Conservation (phyloP, 2,888 invertebrate genomes). For the Pyrochroa serraticornis region DNA sequence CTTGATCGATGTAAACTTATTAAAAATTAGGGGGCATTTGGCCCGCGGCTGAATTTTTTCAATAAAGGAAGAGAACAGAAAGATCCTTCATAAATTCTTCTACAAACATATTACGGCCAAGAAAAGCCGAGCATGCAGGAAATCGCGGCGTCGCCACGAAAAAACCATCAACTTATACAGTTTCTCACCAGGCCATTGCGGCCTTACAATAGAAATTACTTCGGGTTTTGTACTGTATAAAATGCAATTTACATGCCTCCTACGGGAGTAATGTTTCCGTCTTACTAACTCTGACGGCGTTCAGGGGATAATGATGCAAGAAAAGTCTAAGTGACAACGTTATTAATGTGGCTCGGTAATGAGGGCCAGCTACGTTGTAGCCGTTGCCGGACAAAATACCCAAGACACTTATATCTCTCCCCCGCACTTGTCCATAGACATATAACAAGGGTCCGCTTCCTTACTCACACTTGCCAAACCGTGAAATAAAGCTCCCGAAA, state of each 20-base stretch:
- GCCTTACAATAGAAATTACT: constrained; percentile 33
- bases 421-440: not conserved
- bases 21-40: no score
- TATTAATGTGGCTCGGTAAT: constrained; percentile 41
- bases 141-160: not conserved
- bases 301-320: constrained; percentile 40
- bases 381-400: constrained; percentile 29
- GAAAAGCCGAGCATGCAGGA: no score
- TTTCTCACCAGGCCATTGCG: not conserved
- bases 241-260: constrained; percentile 44
- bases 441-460: constrained; percentile 3
- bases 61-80: no score
- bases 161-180: not conserved
- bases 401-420: constrained; percentile 6
- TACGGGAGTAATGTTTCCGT: constrained; percentile 35
- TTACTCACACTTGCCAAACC: constrained; percentile 8
- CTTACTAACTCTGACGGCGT: constrained; percentile 32
- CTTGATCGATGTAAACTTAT: no score
- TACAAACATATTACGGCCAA: no score
- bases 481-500: constrained; percentile 1
- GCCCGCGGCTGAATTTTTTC: no score
- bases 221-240: constrained; percentile 37
- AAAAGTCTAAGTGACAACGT: constrained; percentile 43
- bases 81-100: no score
- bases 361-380: constrained; percentile 30